These are phyloP conservation scores for Pao palembangensis DNA, from an alignment of 2,113 vertebrate species.

Conservation along the genomic window DNA sequence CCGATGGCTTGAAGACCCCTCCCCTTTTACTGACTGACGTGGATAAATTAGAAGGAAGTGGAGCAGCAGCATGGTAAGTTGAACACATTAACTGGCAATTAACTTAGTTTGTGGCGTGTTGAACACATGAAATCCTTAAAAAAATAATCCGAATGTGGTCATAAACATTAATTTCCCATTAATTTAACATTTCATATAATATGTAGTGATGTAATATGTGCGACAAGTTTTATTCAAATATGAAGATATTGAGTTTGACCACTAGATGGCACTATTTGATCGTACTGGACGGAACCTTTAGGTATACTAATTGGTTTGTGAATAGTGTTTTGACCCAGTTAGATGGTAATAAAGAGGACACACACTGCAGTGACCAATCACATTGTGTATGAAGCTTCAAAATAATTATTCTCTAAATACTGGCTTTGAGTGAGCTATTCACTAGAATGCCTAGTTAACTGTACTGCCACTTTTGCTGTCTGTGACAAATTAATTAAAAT, in stretches of 20 bases:
- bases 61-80: conserved; percentile 41
- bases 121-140: too few species aligned
- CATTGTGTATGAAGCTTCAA: background rate
- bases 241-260: conserved; percentile 14
- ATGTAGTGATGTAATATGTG: background rate
- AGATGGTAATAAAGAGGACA: too few species aligned
- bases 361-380: background rate
- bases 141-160: too few species aligned
- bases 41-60: conserved; percentile 5
- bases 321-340: background rate
- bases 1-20: background rate
- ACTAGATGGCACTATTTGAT: conserved; percentile 51
- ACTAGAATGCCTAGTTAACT: conserved; percentile 61
- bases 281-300: background rate
- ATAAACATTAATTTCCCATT: too few species aligned
- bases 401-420: too few species aligned
- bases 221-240: background rate
- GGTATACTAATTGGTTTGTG: conserved; percentile 1
- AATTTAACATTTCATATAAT: too few species aligned
- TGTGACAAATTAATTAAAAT: conserved; percentile 77
- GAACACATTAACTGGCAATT: too few species aligned
- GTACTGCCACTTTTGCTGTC: conserved; percentile 73
- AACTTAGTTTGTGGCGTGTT: too few species aligned
- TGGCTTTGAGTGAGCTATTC: background rate
- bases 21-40: background rate